Evolutionary conservation across 2,113 vertebrate species (phyloP).

Genomic region (Phalacrocorax carbo): DNA sequence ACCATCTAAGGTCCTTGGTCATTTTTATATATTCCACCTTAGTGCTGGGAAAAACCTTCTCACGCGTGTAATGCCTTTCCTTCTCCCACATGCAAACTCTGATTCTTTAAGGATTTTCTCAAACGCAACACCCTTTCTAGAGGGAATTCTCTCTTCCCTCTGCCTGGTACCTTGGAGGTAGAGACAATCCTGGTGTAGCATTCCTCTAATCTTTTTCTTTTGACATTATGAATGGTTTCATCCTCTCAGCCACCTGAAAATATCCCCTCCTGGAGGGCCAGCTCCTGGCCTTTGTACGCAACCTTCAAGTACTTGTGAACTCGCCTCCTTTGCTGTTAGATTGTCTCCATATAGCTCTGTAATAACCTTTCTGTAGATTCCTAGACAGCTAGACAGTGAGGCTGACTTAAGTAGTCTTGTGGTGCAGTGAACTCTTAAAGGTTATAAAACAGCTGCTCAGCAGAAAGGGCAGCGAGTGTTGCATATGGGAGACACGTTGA

Average conservation of each 20-base stretch:
- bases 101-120: neutral
- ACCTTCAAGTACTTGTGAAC: accelerated
- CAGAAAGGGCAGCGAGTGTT: neutral
- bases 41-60: neutral
- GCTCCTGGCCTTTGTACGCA: neutral
- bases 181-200: neutral
- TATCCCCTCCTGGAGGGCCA: neutral
- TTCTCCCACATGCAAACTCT: neutral
- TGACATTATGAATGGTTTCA: neutral
- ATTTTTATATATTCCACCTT: neutral
- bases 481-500: neutral
- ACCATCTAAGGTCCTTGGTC: neutral
- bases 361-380: neutral
- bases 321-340: neutral
- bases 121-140: neutral
- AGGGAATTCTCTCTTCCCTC: neutral
- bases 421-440: neutral
- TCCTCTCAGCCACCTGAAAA: neutral
- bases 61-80: neutral
- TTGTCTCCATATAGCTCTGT: neutral
- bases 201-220: neutral
- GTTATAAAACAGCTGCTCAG: neutral
- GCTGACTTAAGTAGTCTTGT: neutral
- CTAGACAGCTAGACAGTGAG: neutral
- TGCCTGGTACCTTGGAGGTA: neutral